These are phyloP conservation scores for Pygoscelis adeliae DNA, from an alignment of 2,113 vertebrate species.

Conservation along the genomic window DNA sequence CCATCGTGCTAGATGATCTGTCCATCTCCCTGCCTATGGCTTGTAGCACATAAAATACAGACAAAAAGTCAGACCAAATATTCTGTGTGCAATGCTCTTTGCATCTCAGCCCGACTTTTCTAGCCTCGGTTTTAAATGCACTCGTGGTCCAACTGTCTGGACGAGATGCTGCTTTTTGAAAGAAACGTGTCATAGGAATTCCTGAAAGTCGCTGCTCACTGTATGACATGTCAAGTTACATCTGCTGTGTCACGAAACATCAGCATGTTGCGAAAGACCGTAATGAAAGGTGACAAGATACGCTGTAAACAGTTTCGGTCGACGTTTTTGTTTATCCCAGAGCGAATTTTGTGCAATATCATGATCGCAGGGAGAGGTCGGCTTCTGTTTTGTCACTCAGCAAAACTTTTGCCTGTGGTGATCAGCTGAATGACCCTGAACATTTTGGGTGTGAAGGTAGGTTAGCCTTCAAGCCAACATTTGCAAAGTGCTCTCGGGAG, in stretches of 20 bases:
- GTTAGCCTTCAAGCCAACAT: neutral
- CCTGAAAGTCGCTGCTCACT: slow-evolving; percentile 15
- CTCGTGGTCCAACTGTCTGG: neutral
- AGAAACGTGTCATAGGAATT: neutral
- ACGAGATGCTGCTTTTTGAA: neutral
- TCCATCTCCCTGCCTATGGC: slow-evolving; percentile 33
- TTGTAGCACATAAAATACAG: slow-evolving; percentile 16
- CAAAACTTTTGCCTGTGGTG: neutral
- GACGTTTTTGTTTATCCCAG: slow-evolving; percentile 31
- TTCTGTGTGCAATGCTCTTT: neutral
- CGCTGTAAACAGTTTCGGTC: neutral
- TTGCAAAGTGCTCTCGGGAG: accelerated
- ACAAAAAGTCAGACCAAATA: slow-evolving; percentile 1
- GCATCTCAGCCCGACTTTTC: neutral
- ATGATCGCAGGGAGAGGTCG: neutral
- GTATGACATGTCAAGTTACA: slow-evolving; percentile 47
- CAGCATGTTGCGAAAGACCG: neutral
- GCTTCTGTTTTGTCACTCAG: neutral
- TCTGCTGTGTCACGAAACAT: slow-evolving; percentile 48
- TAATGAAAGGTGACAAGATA: slow-evolving; percentile 51
- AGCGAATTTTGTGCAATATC: neutral
- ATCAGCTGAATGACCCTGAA: neutral
- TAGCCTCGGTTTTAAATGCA: neutral
- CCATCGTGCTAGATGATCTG: slow-evolving; percentile 55
- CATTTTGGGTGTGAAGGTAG: neutral